Evolutionary conservation across 2,113 vertebrate species (phyloP).

Genomic region (Daphoenositta chrysoptera): DNA sequence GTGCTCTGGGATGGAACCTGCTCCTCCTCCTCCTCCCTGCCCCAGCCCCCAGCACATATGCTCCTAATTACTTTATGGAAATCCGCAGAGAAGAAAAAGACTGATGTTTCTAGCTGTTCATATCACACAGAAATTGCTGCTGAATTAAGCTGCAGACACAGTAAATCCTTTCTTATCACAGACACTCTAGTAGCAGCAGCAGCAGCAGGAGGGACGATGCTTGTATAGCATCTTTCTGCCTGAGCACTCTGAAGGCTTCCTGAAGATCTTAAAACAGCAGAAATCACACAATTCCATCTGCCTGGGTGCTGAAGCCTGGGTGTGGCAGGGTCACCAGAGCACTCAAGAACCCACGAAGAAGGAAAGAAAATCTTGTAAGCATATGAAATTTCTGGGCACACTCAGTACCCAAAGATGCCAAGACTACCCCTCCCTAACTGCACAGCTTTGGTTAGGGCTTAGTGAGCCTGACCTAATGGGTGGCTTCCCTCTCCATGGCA

Average conservation of each 20-base stretch:
- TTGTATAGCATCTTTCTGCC: not conserved
- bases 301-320: not conserved
- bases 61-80: not conserved
- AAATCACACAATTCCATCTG: not conserved
- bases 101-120: constrained; percentile 7
- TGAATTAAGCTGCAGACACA: not conserved
- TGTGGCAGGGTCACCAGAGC: not conserved
- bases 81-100: not conserved
- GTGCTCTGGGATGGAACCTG: not conserved
- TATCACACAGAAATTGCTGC: not conserved
- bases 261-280: not conserved
- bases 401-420: not conserved
- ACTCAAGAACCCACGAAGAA: not conserved
- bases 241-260: not conserved
- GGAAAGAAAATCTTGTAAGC: not conserved
- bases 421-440: not conserved
- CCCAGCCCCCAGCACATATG: not conserved
- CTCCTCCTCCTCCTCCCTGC: not conserved
- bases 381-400: not conserved
- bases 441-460: not conserved
- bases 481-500: not conserved
- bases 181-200: not conserved
- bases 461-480: not conserved
- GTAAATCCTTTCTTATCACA: not conserved
- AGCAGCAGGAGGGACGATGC: not conserved